Conservation (phyloP, 2,113 vertebrate genomes). For the Cyprinodon variegatus region DNA sequence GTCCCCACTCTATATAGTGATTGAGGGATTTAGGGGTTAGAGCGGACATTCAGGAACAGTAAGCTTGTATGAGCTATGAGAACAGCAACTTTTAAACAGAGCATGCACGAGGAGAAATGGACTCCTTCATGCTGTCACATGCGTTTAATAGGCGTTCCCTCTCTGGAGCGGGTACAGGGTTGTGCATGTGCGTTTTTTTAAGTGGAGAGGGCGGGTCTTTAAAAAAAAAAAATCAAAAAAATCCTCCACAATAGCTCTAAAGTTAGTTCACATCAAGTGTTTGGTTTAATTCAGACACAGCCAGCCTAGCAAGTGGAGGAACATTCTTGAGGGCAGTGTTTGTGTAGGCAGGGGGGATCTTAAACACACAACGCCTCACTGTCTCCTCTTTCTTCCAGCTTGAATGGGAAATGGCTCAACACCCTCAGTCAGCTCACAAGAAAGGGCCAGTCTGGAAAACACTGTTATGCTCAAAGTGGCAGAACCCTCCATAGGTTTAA, state of each 20-base stretch:
- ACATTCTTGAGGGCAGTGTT: slow-evolving; percentile 43
- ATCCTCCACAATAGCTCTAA: neutral
- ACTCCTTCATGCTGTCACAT: no score
- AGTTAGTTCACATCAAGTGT: neutral
- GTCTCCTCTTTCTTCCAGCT: slow-evolving; percentile 18
- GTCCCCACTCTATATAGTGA: no score
- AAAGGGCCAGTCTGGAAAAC: slow-evolving; percentile 35
- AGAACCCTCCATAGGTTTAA: slow-evolving; percentile 10
- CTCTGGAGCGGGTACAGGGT: no score
- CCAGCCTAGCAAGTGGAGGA: slow-evolving; percentile 16
- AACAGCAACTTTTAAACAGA: no score
- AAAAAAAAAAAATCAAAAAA: no score
- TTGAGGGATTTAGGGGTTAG: no score
- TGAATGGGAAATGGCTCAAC: slow-evolving; percentile 47
- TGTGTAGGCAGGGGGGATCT: slow-evolving; percentile 47
- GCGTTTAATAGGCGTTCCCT: no score
- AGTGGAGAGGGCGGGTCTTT: no score
- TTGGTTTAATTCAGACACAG: slow-evolving; percentile 21
- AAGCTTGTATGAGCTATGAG: no score
- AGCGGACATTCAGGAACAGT: no score
- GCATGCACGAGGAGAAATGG: no score
- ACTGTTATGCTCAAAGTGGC: slow-evolving; percentile 13
- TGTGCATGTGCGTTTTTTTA: no score
- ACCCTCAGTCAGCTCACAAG: slow-evolving; percentile 42
- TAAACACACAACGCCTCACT: slow-evolving; percentile 37